Base-by-base conservation (phyloP, 2,797 vertebrate genomes). In the Cyprinodon diabolis region DNA sequence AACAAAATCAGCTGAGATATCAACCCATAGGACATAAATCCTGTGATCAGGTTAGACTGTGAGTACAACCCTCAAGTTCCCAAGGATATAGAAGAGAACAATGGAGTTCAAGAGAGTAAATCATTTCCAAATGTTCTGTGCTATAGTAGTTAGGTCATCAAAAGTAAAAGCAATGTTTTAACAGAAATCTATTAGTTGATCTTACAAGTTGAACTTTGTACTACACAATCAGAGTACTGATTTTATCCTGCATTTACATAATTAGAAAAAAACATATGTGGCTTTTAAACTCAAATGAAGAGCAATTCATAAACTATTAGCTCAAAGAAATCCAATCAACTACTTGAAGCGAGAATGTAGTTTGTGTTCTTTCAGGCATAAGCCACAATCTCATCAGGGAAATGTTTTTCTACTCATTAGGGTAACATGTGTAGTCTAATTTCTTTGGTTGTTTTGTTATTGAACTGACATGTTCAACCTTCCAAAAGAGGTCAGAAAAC, bases 401-500 rank as follows among this genome's bases (percentile, higher is more conserved):
- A 14, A 55, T n/a, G 66, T 55, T 68, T 56, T 55, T 47, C 9
- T 69, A 68, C 60, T 84, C 70, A 82, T 84, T 85, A 83, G 86
- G 75, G 71, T 79, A 82, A 82, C 71, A 74, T 73, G 74, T 71
- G 84, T 79, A 81, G 54, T 45, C 66, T 74, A 69, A 80, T 81
- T 83, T 78, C 68, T 72, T 82, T 68, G 71, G 11, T 67, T 74
- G 71, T 79, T 69, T 79, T 69, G 40, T 77, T 77, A 90, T 90
- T 77, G 71, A 87, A 82, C 79, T 78, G 85, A 90, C 78, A 30
- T 90, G 91, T 91, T 85, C 87, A 91, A 84, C 79, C 81, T 91
- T 90, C 86, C 82, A 85, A 93, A 93, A 86, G 85, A 83, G 91
- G 88, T 92, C 89, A 87, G 70, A 66, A 89, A 88, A 88, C 80